Percentiles rank a stretch among this genome's conserved stretches.
phyloP scores from a whole-genome alignment of 2,797 vertebrate genomes.

The Sebastes wilsoni region DNA sequence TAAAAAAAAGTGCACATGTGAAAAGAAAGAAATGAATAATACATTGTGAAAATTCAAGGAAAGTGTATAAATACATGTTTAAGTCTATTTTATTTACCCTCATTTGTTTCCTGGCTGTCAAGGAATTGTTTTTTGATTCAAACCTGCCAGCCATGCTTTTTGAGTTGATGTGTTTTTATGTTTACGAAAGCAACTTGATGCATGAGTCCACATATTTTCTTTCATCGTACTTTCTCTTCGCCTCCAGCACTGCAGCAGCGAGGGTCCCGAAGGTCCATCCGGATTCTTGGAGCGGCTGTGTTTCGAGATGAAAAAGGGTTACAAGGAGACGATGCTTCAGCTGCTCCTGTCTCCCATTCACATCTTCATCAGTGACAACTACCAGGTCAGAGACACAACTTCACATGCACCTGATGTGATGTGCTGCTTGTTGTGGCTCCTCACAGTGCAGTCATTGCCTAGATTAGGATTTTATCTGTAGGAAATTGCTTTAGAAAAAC shows the following conservation, averaged over 20 bases:
- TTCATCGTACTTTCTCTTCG: not conserved
- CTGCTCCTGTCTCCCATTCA: constrained; percentile 94
- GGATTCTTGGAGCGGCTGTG: constrained; percentile 95
- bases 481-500: not conserved
- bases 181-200: constrained; percentile 10
- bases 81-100: not conserved
- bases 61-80: not conserved
- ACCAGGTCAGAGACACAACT: constrained; percentile 85
- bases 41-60: not conserved
- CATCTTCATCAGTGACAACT: constrained; percentile 94
- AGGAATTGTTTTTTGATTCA: not conserved
- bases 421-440: not conserved
- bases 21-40: not conserved
- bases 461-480: not conserved
- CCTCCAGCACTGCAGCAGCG: constrained; percentile 90
- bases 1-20: not conserved
- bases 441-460: too few species aligned
- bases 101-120: not conserved
- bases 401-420: not conserved
- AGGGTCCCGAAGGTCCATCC: constrained; percentile 93
- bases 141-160: not conserved
- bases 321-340: constrained; percentile 96
- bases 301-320: constrained; percentile 99
- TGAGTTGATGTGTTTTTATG: not conserved
- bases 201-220: constrained; percentile 11